A percentile compares a stretch with the other conserved stretches of the same genome.
These are phyloP conservation scores for Heterochromis multidens DNA, from an alignment of 2,113 vertebrate genomes.

Conservation along the genomic window DNA sequence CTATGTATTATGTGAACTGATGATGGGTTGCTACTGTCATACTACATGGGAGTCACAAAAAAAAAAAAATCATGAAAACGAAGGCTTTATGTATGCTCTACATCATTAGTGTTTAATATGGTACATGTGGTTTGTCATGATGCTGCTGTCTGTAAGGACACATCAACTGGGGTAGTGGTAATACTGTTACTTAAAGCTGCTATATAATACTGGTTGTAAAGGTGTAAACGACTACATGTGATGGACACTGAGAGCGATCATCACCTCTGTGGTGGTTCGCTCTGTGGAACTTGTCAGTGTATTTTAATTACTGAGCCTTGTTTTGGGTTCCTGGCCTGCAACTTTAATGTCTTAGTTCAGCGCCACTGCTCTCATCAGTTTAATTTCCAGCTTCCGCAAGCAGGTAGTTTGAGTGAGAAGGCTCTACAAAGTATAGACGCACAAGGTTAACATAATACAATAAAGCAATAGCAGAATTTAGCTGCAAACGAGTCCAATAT, in stretches of 20 bases:
- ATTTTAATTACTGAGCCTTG: background rate
- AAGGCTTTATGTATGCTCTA: background rate
- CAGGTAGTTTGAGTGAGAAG: background rate
- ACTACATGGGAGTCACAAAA: background rate
- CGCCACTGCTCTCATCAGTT: background rate
- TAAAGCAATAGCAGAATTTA: background rate
- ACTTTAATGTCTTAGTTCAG: background rate
- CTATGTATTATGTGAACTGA: conserved; percentile 3
- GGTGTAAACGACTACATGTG: background rate
- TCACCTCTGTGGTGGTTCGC: background rate
- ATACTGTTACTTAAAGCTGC: background rate
- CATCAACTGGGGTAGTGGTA: background rate
- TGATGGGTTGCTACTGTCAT: conserved; percentile 2
- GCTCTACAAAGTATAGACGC: background rate
- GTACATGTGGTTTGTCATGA: background rate
- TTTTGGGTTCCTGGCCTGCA: background rate
- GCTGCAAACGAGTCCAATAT: background rate
- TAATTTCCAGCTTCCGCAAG: background rate
- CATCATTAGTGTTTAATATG: background rate
- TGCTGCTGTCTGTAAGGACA: background rate
- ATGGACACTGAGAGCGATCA: background rate
- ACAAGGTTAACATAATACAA: background rate
- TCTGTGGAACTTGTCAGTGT: background rate
- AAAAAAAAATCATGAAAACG: background rate
- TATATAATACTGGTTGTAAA: background rate